These are phyloP conservation scores for Cerastis leucographa DNA, from an alignment of 2,888 invertebrate genomes.

Conservation along the genomic window DNA sequence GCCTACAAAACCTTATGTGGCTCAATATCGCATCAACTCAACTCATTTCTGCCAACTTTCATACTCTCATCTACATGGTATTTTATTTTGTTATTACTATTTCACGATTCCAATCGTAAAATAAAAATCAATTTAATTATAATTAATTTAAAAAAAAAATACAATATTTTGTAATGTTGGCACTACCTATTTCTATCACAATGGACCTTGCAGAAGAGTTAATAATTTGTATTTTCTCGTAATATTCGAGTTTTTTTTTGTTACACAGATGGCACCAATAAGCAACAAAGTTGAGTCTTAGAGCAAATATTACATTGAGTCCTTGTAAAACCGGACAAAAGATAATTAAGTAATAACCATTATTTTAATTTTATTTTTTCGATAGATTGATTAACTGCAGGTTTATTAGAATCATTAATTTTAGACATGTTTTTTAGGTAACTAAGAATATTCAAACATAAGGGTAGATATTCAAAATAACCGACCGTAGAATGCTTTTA, in stretches of 20 bases:
- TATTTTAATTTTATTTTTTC: background rate
- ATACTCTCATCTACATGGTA: background rate
- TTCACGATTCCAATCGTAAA: conserved; percentile 55
- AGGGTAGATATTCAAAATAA: background rate
- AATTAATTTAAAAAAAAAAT: too few relatives aligned
- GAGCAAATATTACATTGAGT: conserved; percentile 33
- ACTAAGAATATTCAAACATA: background rate
- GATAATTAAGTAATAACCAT: conserved; percentile 7
- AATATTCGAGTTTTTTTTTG: conserved; percentile 54
- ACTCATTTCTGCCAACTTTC: conserved; percentile 2
- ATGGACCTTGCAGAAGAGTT: conserved; percentile 79
- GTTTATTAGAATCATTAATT: background rate
- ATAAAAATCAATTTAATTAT: conserved; percentile 56
- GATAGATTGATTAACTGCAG: background rate
- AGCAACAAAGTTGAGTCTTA: conserved; percentile 47
- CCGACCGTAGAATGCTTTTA: conserved; percentile 37
- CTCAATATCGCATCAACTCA: background rate
- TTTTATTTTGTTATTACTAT: conserved; percentile 16
- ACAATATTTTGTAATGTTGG: conserved; percentile 75
- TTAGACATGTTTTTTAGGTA: background rate
- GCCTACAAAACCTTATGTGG: too few relatives aligned
- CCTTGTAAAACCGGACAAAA: conserved; percentile 35
- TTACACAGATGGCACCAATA: conserved; percentile 61
- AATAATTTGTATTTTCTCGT: conserved; percentile 57
- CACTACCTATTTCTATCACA: conserved; percentile 88